These are phyloP conservation scores for Tiliacea citrago DNA, from an alignment of 2,888 invertebrate species.

Conservation along the genomic window DNA sequence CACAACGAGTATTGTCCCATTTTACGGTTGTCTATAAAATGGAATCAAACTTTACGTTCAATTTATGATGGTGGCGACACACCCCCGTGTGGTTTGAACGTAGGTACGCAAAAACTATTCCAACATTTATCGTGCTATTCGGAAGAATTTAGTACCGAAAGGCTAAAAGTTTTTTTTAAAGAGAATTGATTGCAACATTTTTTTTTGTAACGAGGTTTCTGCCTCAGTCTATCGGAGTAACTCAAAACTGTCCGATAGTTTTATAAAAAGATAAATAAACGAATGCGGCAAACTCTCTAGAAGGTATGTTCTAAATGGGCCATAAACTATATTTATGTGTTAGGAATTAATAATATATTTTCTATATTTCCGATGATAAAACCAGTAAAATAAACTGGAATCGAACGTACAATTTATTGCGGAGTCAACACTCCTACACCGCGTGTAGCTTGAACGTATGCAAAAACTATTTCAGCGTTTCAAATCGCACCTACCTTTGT, in stretches of 20 bases:
- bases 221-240: not conserved
- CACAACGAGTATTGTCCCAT: conserved; percentile 25
- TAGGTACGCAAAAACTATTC: conserved; percentile 50
- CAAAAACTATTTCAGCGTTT: conserved; percentile 60
- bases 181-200: conserved; percentile 5
- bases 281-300: not conserved
- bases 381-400: conserved; percentile 41
- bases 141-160: conserved; percentile 45
- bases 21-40: conserved; percentile 57
- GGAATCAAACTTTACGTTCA: conserved; percentile 65
- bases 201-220: not conserved
- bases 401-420: conserved; percentile 72
- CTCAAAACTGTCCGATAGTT: not conserved
- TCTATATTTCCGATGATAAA: conserved; percentile 10
- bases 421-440: conserved; percentile 63
- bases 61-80: conserved; percentile 70
- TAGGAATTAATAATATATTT: conserved; percentile 6
- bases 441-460: conserved; percentile 57
- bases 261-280: not conserved
- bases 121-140: conserved; percentile 39
- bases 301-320: not conserved
- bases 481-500: conserved; percentile 56
- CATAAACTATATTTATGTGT: conserved; percentile 1
- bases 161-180: conserved; percentile 14
- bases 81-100: conserved; percentile 58